Conservation (phyloP, 35 echinoderm and acorn worm genomes). For the Chiridota heheva region DNA sequence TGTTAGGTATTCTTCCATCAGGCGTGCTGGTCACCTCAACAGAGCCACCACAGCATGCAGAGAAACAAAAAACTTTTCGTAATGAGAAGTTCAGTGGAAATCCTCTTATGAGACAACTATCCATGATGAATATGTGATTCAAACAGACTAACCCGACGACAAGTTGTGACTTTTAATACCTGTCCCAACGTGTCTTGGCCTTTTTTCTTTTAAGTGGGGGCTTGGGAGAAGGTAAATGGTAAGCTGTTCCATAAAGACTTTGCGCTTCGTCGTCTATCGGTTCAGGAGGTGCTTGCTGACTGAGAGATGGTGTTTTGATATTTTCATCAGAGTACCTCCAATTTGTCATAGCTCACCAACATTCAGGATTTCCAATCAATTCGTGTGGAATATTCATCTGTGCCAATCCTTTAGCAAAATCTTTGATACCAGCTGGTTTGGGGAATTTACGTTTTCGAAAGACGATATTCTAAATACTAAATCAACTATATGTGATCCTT, state of each 20-base stretch:
- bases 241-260: slow-evolving; percentile 10
- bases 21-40: not conserved
- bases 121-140: not conserved
- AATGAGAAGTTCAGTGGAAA: not conserved
- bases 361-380: slow-evolving; percentile 26
- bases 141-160: not conserved
- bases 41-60: slow-evolving; percentile 29
- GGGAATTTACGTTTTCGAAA: slow-evolving; percentile 2
- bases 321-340: not conserved
- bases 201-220: not conserved
- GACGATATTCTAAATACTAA: slow-evolving; percentile 17
- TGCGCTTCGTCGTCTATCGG: not conserved
- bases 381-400: slow-evolving; percentile 10
- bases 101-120: not conserved
- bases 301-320: no score
- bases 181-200: not conserved
- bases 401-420: slow-evolving; percentile 15
- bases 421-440: not conserved
- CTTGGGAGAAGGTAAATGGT: slow-evolving; percentile 4
- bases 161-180: not conserved
- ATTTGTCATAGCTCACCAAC: not conserved
- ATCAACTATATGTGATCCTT: slow-evolving; percentile 11
- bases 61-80: slow-evolving; percentile 7
- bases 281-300: no score
- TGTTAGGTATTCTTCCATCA: slow-evolving; percentile 15